Percentiles rank a stretch among this genome's conserved stretches.
Evolutionary conservation across 2,888 invertebrate species (phyloP).

Genomic region (Acrobasis repandana): DNA sequence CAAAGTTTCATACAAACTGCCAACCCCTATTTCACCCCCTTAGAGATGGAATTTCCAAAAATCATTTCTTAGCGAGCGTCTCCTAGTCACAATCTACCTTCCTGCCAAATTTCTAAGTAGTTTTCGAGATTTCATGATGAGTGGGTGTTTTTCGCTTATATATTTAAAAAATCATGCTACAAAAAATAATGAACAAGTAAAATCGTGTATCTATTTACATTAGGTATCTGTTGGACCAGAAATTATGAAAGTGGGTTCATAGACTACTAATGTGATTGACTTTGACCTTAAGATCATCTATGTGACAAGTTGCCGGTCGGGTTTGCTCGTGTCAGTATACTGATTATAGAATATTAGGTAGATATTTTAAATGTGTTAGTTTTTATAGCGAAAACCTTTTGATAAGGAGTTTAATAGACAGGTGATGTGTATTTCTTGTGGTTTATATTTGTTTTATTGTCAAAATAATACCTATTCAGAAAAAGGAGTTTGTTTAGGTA

Average conservation of each 20-base stretch:
- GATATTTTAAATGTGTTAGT: not conserved
- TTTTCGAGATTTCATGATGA: too few relatives aligned
- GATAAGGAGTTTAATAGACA: not conserved
- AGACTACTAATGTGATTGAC: constrained; percentile 6
- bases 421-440: not conserved
- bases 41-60: too few relatives aligned
- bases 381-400: not conserved
- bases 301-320: not conserved
- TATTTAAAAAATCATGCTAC: too few relatives aligned
- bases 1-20: too few relatives aligned
- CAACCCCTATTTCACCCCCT: too few relatives aligned
- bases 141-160: too few relatives aligned
- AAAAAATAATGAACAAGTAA: not conserved
- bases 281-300: constrained; percentile 13
- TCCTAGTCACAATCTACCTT: too few relatives aligned
- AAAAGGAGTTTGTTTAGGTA: too few relatives aligned
- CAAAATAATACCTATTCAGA: too few relatives aligned
- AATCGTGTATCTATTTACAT: not conserved
- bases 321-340: constrained; percentile 10
- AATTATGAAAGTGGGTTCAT: constrained; percentile 13
- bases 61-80: too few relatives aligned
- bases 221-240: not conserved
- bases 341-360: constrained; percentile 5
- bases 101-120: too few relatives aligned
- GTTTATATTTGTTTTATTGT: not conserved